Base-by-base conservation (phyloP, 2,113 vertebrate species). In the Penelope pileata region DNA sequence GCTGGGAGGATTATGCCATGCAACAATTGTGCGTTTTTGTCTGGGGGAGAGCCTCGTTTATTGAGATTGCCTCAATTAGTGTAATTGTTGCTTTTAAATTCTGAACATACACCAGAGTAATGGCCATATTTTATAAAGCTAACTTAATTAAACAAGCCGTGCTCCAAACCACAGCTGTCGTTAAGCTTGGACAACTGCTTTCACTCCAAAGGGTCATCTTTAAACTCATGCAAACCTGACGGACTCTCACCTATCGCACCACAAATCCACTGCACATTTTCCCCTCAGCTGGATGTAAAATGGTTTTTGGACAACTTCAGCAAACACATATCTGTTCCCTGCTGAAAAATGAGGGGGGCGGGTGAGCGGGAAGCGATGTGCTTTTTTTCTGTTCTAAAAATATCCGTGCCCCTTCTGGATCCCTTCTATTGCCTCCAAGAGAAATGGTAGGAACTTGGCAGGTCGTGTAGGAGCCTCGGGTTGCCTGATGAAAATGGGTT, bases 51-150 rank as follows among this genome's bases (percentile, higher is more conserved):
- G 32, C 22, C 6, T 30, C 24, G 78, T 86, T 70, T 69, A 34
- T 34, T 40, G 66, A 53, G 78, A 87, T 66, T 70, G 78, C 78
- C 50, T 80, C 67, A 66, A 83, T 88, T 67, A 85, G 75, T 6
- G 4, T 79, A 92, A 92, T 75, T 66, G 56, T 70, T 83, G 51
- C 90, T 87, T 67, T 90, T 64, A 40, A 90, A 86, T 75, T 74
- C 67, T 6, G 15, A 59, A 69, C 0, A 6, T 34, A 60, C 47
- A 75, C 23, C 34, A 40, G 16, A 83, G 83, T 66, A 80, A 90
- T 45, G 66, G 73, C 32, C 3, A 0, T 40, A 38, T 70, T 92
- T 83, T 56, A 74, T 56, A 80, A 58, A 68, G 60, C 62, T 60
- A 83, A 80, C 86, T 83, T 80, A 87, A 92, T 79, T 79, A 80